Evolutionary conservation across 2,113 vertebrate species (phyloP), one percentile per base, ranked within the genome.

Genomic region (Hemibagrus wyckioides): DNA sequence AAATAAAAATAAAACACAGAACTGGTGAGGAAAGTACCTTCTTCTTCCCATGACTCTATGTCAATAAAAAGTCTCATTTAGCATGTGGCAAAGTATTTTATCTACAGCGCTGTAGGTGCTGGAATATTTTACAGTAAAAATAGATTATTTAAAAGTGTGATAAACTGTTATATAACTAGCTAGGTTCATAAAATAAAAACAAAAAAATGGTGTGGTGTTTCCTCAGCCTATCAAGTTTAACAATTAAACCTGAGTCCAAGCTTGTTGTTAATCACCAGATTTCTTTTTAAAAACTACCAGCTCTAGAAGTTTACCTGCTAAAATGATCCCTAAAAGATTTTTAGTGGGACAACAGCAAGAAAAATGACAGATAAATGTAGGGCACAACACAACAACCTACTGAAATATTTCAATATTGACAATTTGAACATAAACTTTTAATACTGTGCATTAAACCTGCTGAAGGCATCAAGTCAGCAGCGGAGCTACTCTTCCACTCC

Each of bases 401-500:
- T 79, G 11, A 57, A 56, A 81, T 44, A 63, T n/a, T 14, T 71
- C 30, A 28, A 54, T 52, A 56, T 80, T 21, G 80, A 84, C 77
- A 52, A 67, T 59, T 17, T 57, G n/a, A 52, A 59, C 11, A 82
- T 52, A 65, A 85, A 71, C 19, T 52, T 87, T 82, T 61, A 89
- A 79, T 57, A 87, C 83, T 86, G 80, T 88, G 59, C 59, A 33
- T 59, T 11, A 65, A 81, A 61, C 82, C 67, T 75, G 76, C 88
- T 77, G 8, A 28, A 86, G 71, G 75, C 80, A 80, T 86, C 61
- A 67, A 69, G 87, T 76, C 57, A n/a, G 36, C 86, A 88, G 76
- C 33, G 36, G 52, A 73, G 87, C 59, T 82, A 14, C 85, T 84
- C 80, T 79, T 83, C 28, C 61, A 83, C 39, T 85, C 84, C 36